A percentile compares a stretch with the other conserved stretches of the same genome.
Evolutionary conservation across 2,888 invertebrate genomes (phyloP).

Genomic region (Suillia variegata): DNA sequence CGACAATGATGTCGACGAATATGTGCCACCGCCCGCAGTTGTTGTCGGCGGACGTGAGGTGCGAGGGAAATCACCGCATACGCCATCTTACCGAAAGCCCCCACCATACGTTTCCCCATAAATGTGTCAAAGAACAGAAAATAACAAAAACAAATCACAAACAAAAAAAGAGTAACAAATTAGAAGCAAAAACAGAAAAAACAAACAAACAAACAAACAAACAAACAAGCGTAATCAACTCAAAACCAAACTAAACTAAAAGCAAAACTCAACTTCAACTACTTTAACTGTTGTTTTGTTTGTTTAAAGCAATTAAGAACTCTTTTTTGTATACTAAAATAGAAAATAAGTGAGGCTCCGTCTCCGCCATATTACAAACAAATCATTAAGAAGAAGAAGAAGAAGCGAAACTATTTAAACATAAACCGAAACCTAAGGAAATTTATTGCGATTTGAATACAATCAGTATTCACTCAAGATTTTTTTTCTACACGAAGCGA

Average conservation of each 20-base stretch:
- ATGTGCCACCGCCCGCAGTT: slow-evolving; percentile 89
- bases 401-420: no score
- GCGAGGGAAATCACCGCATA: slow-evolving; percentile 77
- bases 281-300: not conserved
- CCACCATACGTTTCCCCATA: slow-evolving; percentile 98
- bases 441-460: slow-evolving; percentile 15
- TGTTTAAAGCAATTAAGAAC: no score
- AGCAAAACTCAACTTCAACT: slow-evolving; percentile 5
- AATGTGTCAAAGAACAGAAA: slow-evolving; percentile 61
- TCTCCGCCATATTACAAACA: not conserved
- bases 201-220: slow-evolving; percentile 30
- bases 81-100: slow-evolving; percentile 91
- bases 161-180: slow-evolving; percentile 31
- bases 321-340: no score
- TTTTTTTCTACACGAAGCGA: not conserved
- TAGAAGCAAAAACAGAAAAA: no score
- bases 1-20: slow-evolving; percentile 72
- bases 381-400: slow-evolving; percentile 9
- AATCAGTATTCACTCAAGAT: slow-evolving; percentile 13
- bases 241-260: not conserved
- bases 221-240: no score
- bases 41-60: slow-evolving; percentile 68
- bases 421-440: no score
- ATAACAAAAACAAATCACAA: slow-evolving; percentile 27
- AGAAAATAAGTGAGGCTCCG: not conserved